Evolutionary conservation across 2,113 vertebrate genomes (phyloP).

Genomic region (Erinaceus europaeus): DNA sequence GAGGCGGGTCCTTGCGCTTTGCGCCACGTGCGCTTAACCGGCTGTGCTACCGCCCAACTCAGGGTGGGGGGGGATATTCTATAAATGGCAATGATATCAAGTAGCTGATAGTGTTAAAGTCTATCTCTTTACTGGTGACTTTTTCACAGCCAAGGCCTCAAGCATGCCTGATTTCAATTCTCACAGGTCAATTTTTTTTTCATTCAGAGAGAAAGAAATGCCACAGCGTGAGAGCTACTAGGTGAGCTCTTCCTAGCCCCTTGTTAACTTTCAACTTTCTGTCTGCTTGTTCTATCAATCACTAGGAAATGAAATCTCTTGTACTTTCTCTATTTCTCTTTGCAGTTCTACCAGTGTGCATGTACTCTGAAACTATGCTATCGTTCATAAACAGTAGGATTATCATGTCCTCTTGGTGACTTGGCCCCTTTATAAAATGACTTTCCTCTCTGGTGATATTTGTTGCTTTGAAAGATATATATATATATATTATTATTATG

Average conservation of each 20-base stretch:
- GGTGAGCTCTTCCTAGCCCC: not conserved
- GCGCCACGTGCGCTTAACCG: too few relatives aligned
- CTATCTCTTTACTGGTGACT: too few relatives aligned
- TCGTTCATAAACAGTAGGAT: not conserved
- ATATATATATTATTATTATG: not conserved
- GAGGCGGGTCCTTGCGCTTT: too few relatives aligned
- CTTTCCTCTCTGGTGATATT: not conserved
- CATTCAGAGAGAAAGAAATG: too few relatives aligned
- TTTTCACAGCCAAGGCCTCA: too few relatives aligned
- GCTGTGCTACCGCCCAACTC: too few relatives aligned
- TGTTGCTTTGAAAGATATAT: conserved; percentile 14
- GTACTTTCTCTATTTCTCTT: not conserved
- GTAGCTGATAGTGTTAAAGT: too few relatives aligned
- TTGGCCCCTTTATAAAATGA: not conserved
- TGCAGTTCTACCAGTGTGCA: not conserved
- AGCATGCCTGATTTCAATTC: too few relatives aligned
- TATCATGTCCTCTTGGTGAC: not conserved
- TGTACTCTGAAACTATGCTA: not conserved
- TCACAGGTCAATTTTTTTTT: too few relatives aligned
- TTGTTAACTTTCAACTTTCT: not conserved
- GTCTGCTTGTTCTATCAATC: not conserved
- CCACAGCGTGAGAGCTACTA: too few relatives aligned
- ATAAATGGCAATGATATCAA: too few relatives aligned
- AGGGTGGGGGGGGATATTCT: too few relatives aligned
- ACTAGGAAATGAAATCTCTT: conserved; percentile 16